phyloP scores from a whole-genome alignment of 2,888 invertebrate species.

The Chrysolina americana region DNA sequence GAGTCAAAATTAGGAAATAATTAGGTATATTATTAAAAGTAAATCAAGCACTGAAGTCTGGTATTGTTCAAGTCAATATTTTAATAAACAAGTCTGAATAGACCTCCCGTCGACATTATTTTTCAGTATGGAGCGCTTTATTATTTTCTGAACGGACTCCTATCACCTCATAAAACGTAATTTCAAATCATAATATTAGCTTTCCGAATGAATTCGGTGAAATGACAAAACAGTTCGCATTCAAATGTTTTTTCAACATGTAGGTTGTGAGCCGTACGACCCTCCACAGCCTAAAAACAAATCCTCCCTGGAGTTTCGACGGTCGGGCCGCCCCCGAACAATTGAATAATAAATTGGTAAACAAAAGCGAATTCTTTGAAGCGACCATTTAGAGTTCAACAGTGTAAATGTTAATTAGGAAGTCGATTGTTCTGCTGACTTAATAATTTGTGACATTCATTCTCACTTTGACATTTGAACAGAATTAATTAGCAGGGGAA shows the following conservation, averaged over 20 bases:
- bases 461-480: constrained; percentile 45
- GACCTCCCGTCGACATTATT: too few relatives aligned
- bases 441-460: constrained; percentile 45
- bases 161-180: neutral
- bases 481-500: constrained; percentile 45
- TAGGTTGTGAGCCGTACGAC: neutral
- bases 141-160: too few relatives aligned
- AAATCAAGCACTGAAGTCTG: too few relatives aligned
- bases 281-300: constrained; percentile 3
- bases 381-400: constrained; percentile 37
- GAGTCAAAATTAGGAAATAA: too few relatives aligned
- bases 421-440: constrained; percentile 44
- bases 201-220: neutral
- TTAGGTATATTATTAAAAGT: too few relatives aligned
- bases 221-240: neutral
- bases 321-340: constrained; percentile 25
- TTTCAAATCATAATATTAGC: neutral
- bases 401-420: constrained; percentile 47
- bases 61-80: too few relatives aligned
- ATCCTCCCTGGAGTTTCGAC: constrained; percentile 25
- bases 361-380: constrained; percentile 39
- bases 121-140: too few relatives aligned
- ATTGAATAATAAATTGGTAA: constrained; percentile 41
- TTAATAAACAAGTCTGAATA: too few relatives aligned
- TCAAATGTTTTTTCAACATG: neutral